These are phyloP conservation scores for Hylaea fasciaria DNA, from an alignment of 2,888 invertebrate species.

Conservation along the genomic window DNA sequence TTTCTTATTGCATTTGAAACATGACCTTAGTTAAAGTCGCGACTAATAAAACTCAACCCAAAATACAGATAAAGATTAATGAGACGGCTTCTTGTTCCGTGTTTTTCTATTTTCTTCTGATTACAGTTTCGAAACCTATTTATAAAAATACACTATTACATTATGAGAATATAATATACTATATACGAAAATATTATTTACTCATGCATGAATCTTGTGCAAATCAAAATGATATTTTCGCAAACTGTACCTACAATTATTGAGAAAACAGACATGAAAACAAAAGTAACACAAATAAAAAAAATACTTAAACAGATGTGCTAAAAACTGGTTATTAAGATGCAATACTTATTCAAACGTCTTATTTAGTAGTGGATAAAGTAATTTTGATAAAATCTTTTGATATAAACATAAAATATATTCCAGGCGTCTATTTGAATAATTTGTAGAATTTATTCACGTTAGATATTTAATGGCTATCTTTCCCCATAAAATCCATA, in stretches of 20 bases:
- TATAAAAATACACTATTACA: too few species aligned
- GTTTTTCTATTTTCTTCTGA: not conserved
- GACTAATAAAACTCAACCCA: conserved; percentile 16
- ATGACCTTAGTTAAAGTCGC: conserved; percentile 25
- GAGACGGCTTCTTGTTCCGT: conserved; percentile 17
- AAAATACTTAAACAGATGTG: too few species aligned
- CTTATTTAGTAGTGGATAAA: not conserved
- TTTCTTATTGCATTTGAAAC: conserved; percentile 23
- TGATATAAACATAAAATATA: not conserved
- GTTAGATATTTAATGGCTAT: conserved; percentile 14
- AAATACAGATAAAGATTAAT: conserved; percentile 20
- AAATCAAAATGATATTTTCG: too few species aligned
- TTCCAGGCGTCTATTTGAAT: not conserved
- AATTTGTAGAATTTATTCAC: conserved; percentile 16
- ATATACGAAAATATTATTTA: too few species aligned
- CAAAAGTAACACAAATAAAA: too few species aligned
- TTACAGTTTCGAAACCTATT: conserved; percentile 10
- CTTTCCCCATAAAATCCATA: conserved; percentile 16
- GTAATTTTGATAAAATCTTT: not conserved
- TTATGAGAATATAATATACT: too few species aligned
- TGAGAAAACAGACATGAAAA: too few species aligned
- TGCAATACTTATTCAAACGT: too few species aligned
- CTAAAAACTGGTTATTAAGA: too few species aligned
- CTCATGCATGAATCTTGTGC: too few species aligned
- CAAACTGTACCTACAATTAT: too few species aligned